A percentile compares a stretch with the other conserved stretches of the same genome.
phyloP scores from a whole-genome alignment of 2,113 vertebrate genomes.

The Lethenteron reissneri region DNA sequence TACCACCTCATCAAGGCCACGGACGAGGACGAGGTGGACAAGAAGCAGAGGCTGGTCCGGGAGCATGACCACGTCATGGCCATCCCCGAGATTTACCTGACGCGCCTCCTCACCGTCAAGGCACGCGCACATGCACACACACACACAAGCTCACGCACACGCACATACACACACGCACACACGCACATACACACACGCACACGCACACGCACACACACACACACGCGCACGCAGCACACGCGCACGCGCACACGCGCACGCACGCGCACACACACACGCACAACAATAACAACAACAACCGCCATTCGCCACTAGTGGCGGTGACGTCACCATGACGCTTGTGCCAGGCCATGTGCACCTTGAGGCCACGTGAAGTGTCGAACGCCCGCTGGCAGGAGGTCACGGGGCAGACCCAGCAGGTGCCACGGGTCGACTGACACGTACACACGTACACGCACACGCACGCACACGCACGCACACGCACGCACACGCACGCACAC shows the following conservation, averaged over 20 bases:
- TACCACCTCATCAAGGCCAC: slow-evolving; percentile 93
- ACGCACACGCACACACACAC: background rate
- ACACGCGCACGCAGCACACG: background rate
- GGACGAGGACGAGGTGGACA: slow-evolving; percentile 76
- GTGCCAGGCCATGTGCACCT: too few species aligned
- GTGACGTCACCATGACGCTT: too few species aligned
- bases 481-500: background rate
- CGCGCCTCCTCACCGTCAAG: slow-evolving; percentile 91
- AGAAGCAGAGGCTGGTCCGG: slow-evolving; percentile 67
- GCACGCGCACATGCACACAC: slow-evolving; percentile 18
- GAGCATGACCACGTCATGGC: slow-evolving; percentile 79
- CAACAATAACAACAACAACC: too few species aligned
- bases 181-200: background rate
- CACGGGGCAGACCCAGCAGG: too few species aligned
- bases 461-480: background rate
- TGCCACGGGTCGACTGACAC: background rate
- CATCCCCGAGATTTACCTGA: slow-evolving; percentile 92
- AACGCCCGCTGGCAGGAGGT: too few species aligned
- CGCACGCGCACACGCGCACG: slow-evolving; percentile 11
- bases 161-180: background rate
- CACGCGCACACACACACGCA: slow-evolving; percentile 14
- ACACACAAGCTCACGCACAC: background rate
- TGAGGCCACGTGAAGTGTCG: too few species aligned
- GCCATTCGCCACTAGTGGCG: too few species aligned
- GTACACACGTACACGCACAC: background rate